Evolutionary conservation across 2,797 vertebrate genomes (phyloP).

Genomic region (Propithecus deckenii): DNA sequence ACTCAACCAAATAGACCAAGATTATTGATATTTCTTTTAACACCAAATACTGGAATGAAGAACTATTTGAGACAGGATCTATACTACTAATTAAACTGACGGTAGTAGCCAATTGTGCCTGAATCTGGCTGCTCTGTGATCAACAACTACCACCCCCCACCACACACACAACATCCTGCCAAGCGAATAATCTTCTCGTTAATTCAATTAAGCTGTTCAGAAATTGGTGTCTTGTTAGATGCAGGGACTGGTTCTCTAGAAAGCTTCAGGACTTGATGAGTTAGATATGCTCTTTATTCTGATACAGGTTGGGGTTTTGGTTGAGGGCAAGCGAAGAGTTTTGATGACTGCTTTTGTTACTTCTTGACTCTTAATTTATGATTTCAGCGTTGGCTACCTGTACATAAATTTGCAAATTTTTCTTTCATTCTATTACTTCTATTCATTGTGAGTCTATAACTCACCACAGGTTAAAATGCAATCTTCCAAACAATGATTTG

Average conservation of each 20-base stretch:
- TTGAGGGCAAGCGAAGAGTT: not conserved
- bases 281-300: not conserved
- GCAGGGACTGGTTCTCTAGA: slow-evolving; percentile 10
- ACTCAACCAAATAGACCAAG: not conserved
- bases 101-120: slow-evolving; percentile 58
- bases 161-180: slow-evolving; percentile 47
- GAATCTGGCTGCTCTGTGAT: slow-evolving; percentile 57
- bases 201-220: slow-evolving; percentile 71
- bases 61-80: slow-evolving; percentile 44
- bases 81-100: slow-evolving; percentile 62
- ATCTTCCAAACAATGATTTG: slow-evolving; percentile 23
- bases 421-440: not conserved
- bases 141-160: slow-evolving; percentile 38
- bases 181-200: slow-evolving; percentile 63
- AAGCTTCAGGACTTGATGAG: not conserved
- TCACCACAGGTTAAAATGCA: slow-evolving; percentile 2
- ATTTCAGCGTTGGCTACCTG: slow-evolving; percentile 1
- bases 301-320: not conserved
- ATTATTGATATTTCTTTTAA: slow-evolving; percentile 52
- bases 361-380: not conserved
- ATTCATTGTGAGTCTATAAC: not conserved
- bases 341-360: not conserved
- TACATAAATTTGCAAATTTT: not conserved
- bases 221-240: slow-evolving; percentile 57
- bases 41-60: slow-evolving; percentile 41